phyloP scores from a whole-genome alignment of 2,888 invertebrate species.

The Chrysolina haemoptera region DNA sequence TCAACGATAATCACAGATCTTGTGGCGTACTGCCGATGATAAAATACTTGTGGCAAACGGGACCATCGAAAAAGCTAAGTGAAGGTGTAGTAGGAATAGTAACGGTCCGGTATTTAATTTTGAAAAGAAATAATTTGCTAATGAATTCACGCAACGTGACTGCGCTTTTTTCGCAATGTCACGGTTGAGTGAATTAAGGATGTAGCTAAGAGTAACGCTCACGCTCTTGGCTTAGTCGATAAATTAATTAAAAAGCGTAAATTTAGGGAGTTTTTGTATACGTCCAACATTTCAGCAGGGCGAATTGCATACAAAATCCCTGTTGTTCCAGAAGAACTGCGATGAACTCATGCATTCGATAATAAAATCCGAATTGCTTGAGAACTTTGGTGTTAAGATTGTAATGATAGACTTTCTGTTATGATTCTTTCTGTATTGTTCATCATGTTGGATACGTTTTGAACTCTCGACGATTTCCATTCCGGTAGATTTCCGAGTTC shows the following conservation, averaged over 20 bases:
- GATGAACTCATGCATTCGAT: no score
- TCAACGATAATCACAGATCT: no score
- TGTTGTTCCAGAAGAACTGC: no score
- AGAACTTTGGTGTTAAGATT: no score
- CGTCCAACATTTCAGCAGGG: not conserved
- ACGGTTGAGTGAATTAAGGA: conserved; percentile 12
- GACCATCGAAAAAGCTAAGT: not conserved
- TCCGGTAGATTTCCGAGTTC: no score
- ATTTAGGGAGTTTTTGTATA: not conserved
- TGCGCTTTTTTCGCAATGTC: not conserved
- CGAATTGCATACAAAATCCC: not conserved
- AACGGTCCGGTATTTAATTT: conserved; percentile 4
- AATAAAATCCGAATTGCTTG: no score
- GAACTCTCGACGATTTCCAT: no score
- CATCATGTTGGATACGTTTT: no score
- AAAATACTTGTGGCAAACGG: not conserved
- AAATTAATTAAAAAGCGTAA: not conserved
- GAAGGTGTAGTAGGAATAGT: conserved; percentile 3
- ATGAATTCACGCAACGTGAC: conserved; percentile 14
- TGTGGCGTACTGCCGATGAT: not conserved
- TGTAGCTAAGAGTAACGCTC: conserved; percentile 4
- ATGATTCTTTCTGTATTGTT: no score
- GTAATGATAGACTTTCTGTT: no score
- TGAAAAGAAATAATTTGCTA: conserved; percentile 12
- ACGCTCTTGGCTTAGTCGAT: not conserved